These are phyloP conservation scores for Amiota communis DNA, from an alignment of 2,888 invertebrate species.

Conservation along the genomic window DNA sequence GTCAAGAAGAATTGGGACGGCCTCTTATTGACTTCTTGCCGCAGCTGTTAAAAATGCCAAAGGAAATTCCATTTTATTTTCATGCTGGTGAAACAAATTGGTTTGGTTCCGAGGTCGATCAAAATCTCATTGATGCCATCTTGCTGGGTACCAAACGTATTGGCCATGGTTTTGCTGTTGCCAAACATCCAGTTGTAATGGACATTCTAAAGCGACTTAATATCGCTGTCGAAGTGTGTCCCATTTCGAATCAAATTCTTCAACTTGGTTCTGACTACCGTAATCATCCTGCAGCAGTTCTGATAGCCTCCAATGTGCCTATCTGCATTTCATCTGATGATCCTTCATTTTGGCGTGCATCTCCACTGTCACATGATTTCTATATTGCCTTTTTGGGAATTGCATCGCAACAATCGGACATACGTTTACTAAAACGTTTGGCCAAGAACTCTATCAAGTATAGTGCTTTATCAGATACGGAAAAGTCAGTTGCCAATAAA, in stretches of 20 bases:
- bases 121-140: slow-evolving; percentile 84
- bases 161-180: slow-evolving; percentile 84
- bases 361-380: slow-evolving; percentile 83
- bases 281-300: slow-evolving; percentile 82
- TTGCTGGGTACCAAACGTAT: slow-evolving; percentile 82
- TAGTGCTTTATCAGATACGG: slow-evolving; percentile 75
- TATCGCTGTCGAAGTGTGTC: slow-evolving; percentile 84
- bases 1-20: slow-evolving; percentile 82
- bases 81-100: slow-evolving; percentile 89
- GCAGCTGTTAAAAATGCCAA: slow-evolving; percentile 74
- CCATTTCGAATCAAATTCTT: slow-evolving; percentile 85
- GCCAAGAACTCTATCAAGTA: slow-evolving; percentile 82
- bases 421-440: slow-evolving; percentile 81
- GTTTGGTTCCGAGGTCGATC: slow-evolving; percentile 79
- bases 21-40: slow-evolving; percentile 78
- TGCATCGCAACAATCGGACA: slow-evolving; percentile 79
- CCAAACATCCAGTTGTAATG: slow-evolving; percentile 81
- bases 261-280: slow-evolving; percentile 81
- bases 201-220: slow-evolving; percentile 75
- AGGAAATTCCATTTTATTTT: slow-evolving; percentile 79
- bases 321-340: slow-evolving; percentile 87
- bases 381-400: slow-evolving; percentile 85
- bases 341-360: slow-evolving; percentile 84
- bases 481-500: slow-evolving; percentile 74
- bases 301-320: slow-evolving; percentile 80